Percentiles rank a stretch among this genome's conserved stretches.
phyloP scores from a whole-genome alignment of 2,888 invertebrate genomes.

The Callinectes sapidus region DNA sequence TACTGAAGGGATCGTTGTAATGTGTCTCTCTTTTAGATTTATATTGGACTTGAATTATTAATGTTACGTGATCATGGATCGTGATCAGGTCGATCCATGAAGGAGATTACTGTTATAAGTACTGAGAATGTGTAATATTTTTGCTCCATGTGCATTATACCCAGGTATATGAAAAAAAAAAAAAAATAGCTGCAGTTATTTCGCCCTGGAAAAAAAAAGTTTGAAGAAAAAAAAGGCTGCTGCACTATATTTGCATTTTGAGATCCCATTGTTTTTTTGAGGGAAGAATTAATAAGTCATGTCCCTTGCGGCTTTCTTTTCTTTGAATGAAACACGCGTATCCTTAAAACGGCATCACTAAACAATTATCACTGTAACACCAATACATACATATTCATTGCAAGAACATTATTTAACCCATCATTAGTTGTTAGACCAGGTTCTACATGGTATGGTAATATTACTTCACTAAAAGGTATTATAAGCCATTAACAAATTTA shows the following conservation, averaged over 20 bases:
- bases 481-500: no score
- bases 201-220: background rate
- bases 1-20: constrained; percentile 33
- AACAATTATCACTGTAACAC: background rate
- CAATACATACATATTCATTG: no score
- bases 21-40: background rate
- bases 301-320: background rate
- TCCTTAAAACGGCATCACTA: background rate
- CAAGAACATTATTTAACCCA: no score
- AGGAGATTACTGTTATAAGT: background rate
- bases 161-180: background rate
- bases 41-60: background rate
- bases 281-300: background rate
- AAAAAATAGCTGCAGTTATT: background rate
- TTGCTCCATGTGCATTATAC: background rate
- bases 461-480: no score
- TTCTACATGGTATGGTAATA: no score
- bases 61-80: background rate
- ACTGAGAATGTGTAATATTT: background rate
- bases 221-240: background rate
- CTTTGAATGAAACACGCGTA: background rate
- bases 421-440: no score
- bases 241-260: background rate
- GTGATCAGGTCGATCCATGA: background rate
- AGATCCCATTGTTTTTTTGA: background rate